phyloP scores from a whole-genome alignment of 2,888 invertebrate species.

The Dicranocentrus wangi region DNA sequence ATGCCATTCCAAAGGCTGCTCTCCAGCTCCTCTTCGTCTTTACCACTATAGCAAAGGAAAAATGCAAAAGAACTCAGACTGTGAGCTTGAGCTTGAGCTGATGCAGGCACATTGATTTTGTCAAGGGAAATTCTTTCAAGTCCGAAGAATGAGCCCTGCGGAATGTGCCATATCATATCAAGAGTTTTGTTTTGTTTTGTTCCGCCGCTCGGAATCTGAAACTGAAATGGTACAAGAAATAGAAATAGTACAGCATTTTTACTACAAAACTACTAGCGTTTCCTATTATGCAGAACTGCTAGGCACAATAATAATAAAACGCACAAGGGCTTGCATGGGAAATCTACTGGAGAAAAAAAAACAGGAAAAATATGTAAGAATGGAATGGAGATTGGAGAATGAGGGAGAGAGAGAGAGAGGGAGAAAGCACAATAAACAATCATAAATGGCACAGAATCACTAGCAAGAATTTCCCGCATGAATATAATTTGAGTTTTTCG shows the following conservation, averaged over 20 bases:
- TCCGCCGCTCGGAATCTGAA: background rate
- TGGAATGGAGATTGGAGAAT: background rate
- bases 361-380: too few species aligned
- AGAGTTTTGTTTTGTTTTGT: constrained; percentile 12
- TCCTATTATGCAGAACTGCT: background rate
- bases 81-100: background rate
- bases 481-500: constrained; percentile 15
- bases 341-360: constrained; percentile 4
- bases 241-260: background rate
- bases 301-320: constrained; percentile 1
- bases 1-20: background rate
- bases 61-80: too few species aligned
- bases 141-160: constrained; percentile 29
- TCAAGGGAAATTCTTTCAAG: constrained; percentile 24
- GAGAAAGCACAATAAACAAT: constrained; percentile 37
- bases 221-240: background rate
- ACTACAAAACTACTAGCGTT: background rate
- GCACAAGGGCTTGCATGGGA: constrained; percentile 8
- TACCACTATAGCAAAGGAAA: background rate
- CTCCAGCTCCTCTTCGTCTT: background rate
- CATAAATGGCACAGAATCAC: constrained; percentile 30
- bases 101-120: constrained; percentile 44
- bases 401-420: background rate
- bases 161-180: constrained; percentile 28
- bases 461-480: constrained; percentile 35